Evolutionary conservation across 2,888 invertebrate genomes (phyloP), one percentile per base, ranked within the genome.

Genomic region (Philopedon plagiatum): DNA sequence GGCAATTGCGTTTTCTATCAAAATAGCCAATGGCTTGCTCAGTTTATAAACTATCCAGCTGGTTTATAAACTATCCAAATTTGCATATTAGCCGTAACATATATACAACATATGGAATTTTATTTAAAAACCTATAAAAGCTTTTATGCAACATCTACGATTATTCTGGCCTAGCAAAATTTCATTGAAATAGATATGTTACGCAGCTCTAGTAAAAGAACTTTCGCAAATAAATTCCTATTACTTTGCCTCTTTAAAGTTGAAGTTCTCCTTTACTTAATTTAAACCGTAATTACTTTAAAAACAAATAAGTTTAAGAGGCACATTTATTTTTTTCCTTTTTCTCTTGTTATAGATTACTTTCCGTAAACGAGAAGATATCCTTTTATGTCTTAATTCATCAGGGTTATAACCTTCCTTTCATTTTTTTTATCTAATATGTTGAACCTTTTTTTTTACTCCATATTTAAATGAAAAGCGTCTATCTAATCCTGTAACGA

Each of bases 291-390:
- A 68, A 68, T 67, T 67, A 58, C 58, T 67, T 67, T 58, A 60
- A 68, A 68, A 68, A 61, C 60, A 61, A 68, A 61, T 61, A 61
- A 68, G 61, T 58, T 68, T 61, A 61, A 60, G 68, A 61, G 41
- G 37, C 61, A 61, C 51, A 61, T 61, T 44, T 46, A 51, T 49
- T 68, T 61, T 34, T 68, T 68, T 51, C 51, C 29, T 54, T 58
- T 68, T 51, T 61, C 18, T 51, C 5, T 26, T 44, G 44, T 60
- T 58, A 67, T 46, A 58, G 49, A 67, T 51, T 60, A 37, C 61
- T 18, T 51, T 34, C 29, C 49, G 46, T 49, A 58, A 37, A 34
- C 11, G 23, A 34, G 37, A 18, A 26, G 37, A 63, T 19, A 63
- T 51, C 51, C 49, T 37, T 63, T 63, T 51, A 49, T 54, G 37